Base-by-base conservation (phyloP, 2,797 vertebrate species). In the Micromesistius poutassou region DNA sequence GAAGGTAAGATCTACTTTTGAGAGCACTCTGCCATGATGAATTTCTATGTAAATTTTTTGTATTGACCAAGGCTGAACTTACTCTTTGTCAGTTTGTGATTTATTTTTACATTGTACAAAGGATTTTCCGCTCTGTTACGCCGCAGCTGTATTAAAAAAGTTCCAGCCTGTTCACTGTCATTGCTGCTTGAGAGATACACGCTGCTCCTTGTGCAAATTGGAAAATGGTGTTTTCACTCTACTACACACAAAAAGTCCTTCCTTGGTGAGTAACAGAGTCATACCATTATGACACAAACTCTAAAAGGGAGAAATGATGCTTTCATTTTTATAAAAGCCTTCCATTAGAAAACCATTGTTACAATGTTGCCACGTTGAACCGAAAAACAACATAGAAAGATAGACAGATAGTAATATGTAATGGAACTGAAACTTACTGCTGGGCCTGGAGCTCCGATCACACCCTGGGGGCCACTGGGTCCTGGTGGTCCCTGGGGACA, bases 371-470 rank as follows among this genome's bases (percentile, higher is more conserved):
- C 25, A 68, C 62, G 28, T 3, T 28, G 25, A 25, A 68, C 62
- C 13, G 62, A 68, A 68, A 68, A 28, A 28, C 22, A n/a, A 62
- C 6, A 70, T 25, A 30, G 13, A 70, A 1, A 30, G 22, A 68
- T 4, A 19, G 62, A 66, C 12, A 9, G 5, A 62, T 62, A 25
- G 9, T 12, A 28, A 66, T 66, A 25, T 10, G 28, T 12, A 28
- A 3, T 2, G 25, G 12, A 35, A 12, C 19, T 10, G 19, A 73
- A 40, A 74, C 97, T 98, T 87, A 99, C 98, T 89, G 98, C 96
- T 87, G 98, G 96, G 81, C 98, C 98, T 50, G 98, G 98, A 83
- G 97, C 96, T 80, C 98, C 98, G 55, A 99, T 90, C 33, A 97
- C 96, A 82, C 98, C 98, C 89, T 98, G 98, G 85, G 97, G 95